Percentiles rank a stretch among this genome's conserved stretches.
phyloP scores from a whole-genome alignment of 2,888 invertebrate species.

The Sympetrum striolatum region DNA sequence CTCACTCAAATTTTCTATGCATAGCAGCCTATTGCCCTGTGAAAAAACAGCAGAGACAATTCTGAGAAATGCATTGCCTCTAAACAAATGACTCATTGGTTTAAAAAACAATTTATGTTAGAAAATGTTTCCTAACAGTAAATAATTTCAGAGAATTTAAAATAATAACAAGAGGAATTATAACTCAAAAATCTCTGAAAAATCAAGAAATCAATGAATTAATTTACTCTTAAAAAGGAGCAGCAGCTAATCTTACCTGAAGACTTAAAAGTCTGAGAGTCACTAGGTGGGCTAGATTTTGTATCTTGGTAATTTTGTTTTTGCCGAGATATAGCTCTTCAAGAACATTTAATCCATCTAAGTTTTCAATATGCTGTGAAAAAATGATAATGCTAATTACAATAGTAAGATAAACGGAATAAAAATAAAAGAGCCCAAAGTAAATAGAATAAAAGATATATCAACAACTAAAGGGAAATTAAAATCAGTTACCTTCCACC shows the following conservation, averaged over 20 bases:
- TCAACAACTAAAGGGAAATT: not conserved
- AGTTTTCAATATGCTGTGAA: constrained; percentile 81
- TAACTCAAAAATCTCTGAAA: not conserved
- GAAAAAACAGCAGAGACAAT: constrained; percentile 30
- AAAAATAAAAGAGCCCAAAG: not conserved
- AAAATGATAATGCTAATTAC: constrained; percentile 47
- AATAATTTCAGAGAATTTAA: not conserved
- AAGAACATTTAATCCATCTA: constrained; percentile 77
- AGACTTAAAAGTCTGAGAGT: constrained; percentile 83
- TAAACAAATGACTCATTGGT: not conserved
- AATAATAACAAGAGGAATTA: not conserved
- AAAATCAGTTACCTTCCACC: not conserved
- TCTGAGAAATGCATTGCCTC: not conserved
- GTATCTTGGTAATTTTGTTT: constrained; percentile 90
- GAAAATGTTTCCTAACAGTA: not conserved
- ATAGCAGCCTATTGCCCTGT: constrained; percentile 82
- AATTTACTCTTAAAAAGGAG: not conserved
- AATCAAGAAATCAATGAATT: not conserved
- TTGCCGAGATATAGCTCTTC: constrained; percentile 88
- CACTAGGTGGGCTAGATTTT: constrained; percentile 76
- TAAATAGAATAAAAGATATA: not conserved
- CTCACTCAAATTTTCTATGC: constrained; percentile 83
- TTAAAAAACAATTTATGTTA: not conserved
- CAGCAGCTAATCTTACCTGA: constrained; percentile 63
- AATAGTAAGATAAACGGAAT: not conserved